phyloP scores from a whole-genome alignment of 1,140 invertebrate genomes.

The Drosophila arawakana region DNA sequence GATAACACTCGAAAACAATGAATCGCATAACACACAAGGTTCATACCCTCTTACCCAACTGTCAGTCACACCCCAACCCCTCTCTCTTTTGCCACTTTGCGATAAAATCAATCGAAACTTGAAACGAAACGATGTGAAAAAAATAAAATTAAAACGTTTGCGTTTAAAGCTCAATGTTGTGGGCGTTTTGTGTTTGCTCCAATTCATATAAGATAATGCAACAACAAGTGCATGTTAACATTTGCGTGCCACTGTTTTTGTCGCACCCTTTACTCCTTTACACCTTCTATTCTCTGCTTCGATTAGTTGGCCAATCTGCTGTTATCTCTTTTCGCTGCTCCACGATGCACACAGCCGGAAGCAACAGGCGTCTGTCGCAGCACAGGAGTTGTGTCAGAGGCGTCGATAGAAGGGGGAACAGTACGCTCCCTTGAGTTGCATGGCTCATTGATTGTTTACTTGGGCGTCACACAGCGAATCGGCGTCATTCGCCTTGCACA shows the following conservation, averaged over 20 bases:
- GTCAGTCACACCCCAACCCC: too few relatives aligned
- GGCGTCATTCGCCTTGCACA: too few relatives aligned
- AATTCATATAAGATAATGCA: constrained; percentile 69
- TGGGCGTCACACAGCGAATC: constrained; percentile 46
- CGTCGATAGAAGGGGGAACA: constrained; percentile 7
- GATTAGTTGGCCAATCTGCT: constrained; percentile 32
- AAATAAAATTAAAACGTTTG: constrained; percentile 5
- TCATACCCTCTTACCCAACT: too few relatives aligned
- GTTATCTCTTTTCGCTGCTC: not conserved
- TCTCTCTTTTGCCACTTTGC: constrained; percentile 9
- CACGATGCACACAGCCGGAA: constrained; percentile 31
- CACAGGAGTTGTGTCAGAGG: not conserved
- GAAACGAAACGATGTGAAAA: constrained; percentile 54
- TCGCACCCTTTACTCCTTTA: constrained; percentile 1
- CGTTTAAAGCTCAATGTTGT: constrained; percentile 45
- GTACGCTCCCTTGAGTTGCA: constrained; percentile 29
- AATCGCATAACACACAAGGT: constrained; percentile 18
- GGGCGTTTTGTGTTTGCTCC: constrained; percentile 44
- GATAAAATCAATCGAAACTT: constrained; percentile 69
- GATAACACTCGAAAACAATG: constrained; percentile 36
- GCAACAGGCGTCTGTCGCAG: constrained; percentile 41
- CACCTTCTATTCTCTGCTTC: constrained; percentile 1
- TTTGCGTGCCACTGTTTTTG: constrained; percentile 45
- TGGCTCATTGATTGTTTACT: constrained; percentile 67
- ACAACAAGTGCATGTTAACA: constrained; percentile 56